A percentile compares a stretch with the other conserved stretches of the same genome.
Conservation (phyloP, 35 echinoderm and acorn worm genomes). For the Apostichopus californicus region DNA sequence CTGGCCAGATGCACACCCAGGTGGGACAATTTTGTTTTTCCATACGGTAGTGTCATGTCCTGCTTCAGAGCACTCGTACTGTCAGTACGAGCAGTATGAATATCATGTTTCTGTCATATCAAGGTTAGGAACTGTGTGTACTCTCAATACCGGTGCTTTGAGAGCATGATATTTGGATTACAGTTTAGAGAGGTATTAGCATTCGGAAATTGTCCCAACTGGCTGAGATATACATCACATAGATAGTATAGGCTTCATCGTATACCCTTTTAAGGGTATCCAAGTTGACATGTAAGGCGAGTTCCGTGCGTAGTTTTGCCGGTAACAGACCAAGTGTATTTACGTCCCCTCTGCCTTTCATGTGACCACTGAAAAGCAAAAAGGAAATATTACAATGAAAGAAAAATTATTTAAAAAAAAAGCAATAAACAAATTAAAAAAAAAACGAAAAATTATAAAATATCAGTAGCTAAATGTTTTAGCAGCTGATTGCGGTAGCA, state of each 20-base stretch:
- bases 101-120: too few species aligned
- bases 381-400: neutral
- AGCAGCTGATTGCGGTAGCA: neutral
- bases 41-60: too few species aligned
- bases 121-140: too few species aligned
- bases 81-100: too few species aligned
- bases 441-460: neutral
- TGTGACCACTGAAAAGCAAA: slow-evolving; percentile 15
- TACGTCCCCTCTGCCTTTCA: slow-evolving; percentile 64
- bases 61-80: too few species aligned
- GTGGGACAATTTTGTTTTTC: too few species aligned
- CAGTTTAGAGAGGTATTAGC: too few species aligned
- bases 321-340: slow-evolving; percentile 79
- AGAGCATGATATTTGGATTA: too few species aligned
- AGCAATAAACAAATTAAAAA: neutral
- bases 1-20: too few species aligned
- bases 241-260: neutral
- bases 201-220: too few species aligned
- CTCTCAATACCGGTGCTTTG: too few species aligned
- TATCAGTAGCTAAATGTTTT: neutral
- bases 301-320: slow-evolving; percentile 83
- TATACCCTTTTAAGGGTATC: slow-evolving; percentile 87
- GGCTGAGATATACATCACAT: too few species aligned
- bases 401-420: neutral
- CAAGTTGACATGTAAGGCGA: slow-evolving; percentile 93